Evolutionary conservation across 2,797 vertebrate species (phyloP).

Genomic region (Esox lucius): DNA sequence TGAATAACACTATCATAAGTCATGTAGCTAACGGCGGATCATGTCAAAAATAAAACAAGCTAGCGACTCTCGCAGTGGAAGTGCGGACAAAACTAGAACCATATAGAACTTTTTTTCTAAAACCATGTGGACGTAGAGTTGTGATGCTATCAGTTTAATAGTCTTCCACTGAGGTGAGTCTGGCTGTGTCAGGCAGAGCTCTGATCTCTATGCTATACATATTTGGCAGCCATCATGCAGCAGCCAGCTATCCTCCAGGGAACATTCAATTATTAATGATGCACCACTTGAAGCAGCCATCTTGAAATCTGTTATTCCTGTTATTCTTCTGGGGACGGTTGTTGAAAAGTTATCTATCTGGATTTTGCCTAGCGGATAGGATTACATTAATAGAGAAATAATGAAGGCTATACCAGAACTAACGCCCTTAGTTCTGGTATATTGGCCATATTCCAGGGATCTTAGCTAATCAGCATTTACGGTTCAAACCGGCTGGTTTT

Average conservation of each 20-base stretch:
- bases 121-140: no score
- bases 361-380: no score
- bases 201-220: conserved; percentile 47
- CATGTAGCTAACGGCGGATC: neutral
- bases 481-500: neutral
- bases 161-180: neutral
- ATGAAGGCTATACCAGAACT: no score
- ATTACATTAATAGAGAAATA: no score
- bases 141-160: no score
- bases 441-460: neutral
- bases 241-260: conserved; percentile 56
- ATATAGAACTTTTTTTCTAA: no score
- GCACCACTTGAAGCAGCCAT: conserved; percentile 70
- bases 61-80: no score
- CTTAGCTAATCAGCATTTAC: neutral
- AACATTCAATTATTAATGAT: conserved; percentile 79
- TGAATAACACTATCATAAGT: neutral
- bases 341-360: no score
- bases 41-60: neutral
- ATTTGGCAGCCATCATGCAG: conserved; percentile 40
- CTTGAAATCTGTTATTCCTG: conserved; percentile 72
- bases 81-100: no score
- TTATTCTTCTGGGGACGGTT: conserved; percentile 64
- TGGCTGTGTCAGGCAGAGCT: conserved; percentile 13
- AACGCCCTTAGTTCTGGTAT: no score